Evolutionary conservation across 2,888 invertebrate species (phyloP).

Genomic region (Hylaea fasciaria): DNA sequence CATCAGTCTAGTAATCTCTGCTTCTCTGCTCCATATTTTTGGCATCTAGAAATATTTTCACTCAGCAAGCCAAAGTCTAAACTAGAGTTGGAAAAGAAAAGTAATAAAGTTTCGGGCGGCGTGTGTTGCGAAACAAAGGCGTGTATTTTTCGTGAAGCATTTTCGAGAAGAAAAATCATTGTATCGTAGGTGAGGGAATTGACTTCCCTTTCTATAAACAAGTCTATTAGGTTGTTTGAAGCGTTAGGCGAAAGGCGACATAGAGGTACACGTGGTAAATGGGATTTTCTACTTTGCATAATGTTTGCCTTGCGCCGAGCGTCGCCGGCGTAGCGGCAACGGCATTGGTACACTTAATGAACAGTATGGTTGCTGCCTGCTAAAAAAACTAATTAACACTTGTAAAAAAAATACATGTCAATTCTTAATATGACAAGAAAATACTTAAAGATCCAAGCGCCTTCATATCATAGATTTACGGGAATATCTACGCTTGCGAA

Average conservation of each 20-base stretch:
- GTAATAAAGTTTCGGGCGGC: constrained; percentile 34
- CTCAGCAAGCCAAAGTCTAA: constrained; percentile 32
- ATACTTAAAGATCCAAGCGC: no score
- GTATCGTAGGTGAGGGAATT: constrained; percentile 56
- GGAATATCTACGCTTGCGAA: no score
- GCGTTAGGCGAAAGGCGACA: constrained; percentile 53
- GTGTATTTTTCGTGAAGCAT: constrained; percentile 35
- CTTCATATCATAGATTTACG: no score
- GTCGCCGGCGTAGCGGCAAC: constrained; percentile 38
- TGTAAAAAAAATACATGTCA: no score
- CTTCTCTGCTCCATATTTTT: constrained; percentile 24
- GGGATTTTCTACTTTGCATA: constrained; percentile 74
- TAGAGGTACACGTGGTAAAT: constrained; percentile 57
- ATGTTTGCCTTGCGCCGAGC: constrained; percentile 54
- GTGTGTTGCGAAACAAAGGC: constrained; percentile 35
- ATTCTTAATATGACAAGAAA: no score
- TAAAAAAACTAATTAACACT: not conserved
- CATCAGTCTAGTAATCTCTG: constrained; percentile 23
- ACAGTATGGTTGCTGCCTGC: constrained; percentile 10
- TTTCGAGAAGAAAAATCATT: constrained; percentile 51
- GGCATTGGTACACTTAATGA: constrained; percentile 35
- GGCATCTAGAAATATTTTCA: constrained; percentile 35
- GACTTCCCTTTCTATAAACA: constrained; percentile 65
- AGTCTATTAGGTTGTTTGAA: constrained; percentile 65
- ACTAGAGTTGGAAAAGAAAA: constrained; percentile 34